Evolutionary conservation across 2,888 invertebrate species (phyloP), one percentile per base, ranked within the genome.

Genomic region (Nineta flava): DNA sequence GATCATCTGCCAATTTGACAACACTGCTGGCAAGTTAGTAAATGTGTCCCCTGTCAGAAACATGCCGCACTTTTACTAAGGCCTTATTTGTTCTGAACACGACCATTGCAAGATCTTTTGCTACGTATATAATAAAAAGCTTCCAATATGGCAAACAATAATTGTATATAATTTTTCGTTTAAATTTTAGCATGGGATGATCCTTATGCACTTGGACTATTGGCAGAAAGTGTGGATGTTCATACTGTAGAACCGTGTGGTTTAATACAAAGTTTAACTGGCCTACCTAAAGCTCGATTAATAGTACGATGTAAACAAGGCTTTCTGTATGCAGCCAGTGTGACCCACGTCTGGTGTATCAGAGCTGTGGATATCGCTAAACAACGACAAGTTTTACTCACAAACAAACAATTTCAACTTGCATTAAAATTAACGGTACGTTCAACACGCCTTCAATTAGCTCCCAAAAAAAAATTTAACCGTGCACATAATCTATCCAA

Each of bases 391-490:
- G 81, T 82, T 56, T 71, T 99, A 46, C 69, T 96, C 10, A 82
- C 86, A 56, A 85, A 87, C 57, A 92, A 93, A 63, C 88, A 94
- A 62, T 99, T 94, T 68, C 88, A 95, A 64, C 71, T 97, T 50
- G 97, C 97, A 2, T 75, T 95, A 17, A 85, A 87, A 64, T 69
- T 96, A 55, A 90, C 90, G 50, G 94, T 93, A 69, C 72, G 78
- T 73, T 52, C 44, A 9, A 17, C 40, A 7, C n/a, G n/a, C n/a
- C 9, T 15, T 31, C 40, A 6, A 41, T 52, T 16, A 32, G 17
- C 44, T 47, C 13, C 35, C n/a, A 31, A 31, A 10, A 2, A 32
- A 38, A 17, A 49, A 46, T 45, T 21, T 40, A 6, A 12, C 6
- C 13, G 10, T 34, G 26, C 9, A 49, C 38, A 21, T 10, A 38